phyloP scores from a whole-genome alignment of 2,113 vertebrate genomes.

The Scophthalmus maximus region DNA sequence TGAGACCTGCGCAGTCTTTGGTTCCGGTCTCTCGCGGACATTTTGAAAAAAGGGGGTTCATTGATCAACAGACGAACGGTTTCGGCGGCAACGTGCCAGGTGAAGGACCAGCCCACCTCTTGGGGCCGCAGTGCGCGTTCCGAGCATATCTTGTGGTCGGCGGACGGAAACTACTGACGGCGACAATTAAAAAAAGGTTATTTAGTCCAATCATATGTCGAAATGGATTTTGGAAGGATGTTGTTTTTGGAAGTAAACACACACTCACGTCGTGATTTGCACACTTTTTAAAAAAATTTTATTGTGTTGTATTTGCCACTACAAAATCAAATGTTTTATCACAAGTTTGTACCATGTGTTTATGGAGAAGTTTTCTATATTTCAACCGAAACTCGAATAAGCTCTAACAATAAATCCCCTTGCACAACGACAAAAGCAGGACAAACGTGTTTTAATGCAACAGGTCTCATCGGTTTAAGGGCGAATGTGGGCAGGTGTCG shows the following conservation, averaged over 20 bases:
- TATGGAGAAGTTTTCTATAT: background rate
- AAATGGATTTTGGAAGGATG: background rate
- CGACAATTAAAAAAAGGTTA: background rate
- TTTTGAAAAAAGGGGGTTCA: background rate
- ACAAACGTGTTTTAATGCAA: background rate
- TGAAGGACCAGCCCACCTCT: background rate
- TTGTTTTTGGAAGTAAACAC: background rate
- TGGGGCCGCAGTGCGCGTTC: background rate
- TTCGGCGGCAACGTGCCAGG: background rate
- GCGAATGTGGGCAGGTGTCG: background rate
- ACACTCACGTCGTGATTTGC: background rate
- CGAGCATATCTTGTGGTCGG: background rate
- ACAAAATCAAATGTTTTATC: no score
- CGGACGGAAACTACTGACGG: slow-evolving; percentile 5
- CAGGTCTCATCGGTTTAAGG: background rate
- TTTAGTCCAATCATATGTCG: background rate
- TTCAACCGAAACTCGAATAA: background rate
- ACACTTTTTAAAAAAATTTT: no score
- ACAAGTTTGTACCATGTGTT: slow-evolving; percentile 11
- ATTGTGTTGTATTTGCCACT: background rate
- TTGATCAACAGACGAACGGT: background rate
- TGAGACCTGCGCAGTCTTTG: background rate
- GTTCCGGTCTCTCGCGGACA: background rate
- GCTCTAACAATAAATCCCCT: slow-evolving; percentile 47
- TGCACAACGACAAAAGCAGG: background rate